Evolutionary conservation across 2,888 invertebrate species (phyloP).

Genomic region (Leptothorax acervorum): DNA sequence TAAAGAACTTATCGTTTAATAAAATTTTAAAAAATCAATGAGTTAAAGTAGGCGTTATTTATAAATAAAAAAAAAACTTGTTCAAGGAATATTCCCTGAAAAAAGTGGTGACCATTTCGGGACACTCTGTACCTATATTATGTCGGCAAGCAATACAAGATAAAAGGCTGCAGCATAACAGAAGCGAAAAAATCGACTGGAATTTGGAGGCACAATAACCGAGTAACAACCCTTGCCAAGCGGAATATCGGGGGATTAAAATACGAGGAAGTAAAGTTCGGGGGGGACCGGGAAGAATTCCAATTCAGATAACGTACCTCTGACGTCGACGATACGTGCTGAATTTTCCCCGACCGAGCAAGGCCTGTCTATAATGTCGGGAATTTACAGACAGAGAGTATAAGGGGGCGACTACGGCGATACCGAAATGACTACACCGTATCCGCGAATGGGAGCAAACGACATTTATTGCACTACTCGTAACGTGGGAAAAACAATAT

Average conservation of each 20-base stretch:
- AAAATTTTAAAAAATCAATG: not conserved
- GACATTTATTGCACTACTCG: constrained; percentile 42
- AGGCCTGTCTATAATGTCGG: constrained; percentile 49
- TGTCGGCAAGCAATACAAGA: constrained; percentile 21
- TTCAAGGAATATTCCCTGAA: not conserved
- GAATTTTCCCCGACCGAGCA: constrained; percentile 43
- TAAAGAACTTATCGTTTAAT: not conserved
- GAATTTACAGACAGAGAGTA: constrained; percentile 47
- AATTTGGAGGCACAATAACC: constrained; percentile 55
- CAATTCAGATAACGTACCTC: constrained; percentile 53
- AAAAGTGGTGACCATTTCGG: constrained; percentile 7
- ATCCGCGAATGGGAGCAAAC: constrained; percentile 42
- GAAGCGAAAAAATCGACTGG: constrained; percentile 41
- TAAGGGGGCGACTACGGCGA: constrained; percentile 30
- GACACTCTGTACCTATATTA: constrained; percentile 46
- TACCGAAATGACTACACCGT: constrained; percentile 34
- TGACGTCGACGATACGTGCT: constrained; percentile 52
- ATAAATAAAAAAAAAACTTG: not conserved
- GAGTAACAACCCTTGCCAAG: constrained; percentile 56
- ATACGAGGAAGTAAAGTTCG: constrained; percentile 51
- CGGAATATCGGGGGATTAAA: constrained; percentile 51
- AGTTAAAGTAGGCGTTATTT: not conserved
- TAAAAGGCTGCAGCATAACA: constrained; percentile 35
- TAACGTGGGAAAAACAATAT: constrained; percentile 48
- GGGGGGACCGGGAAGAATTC: constrained; percentile 53